Base-by-base conservation (phyloP, 2,888 invertebrate genomes). In the Leptinotarsa rubiginosa region DNA sequence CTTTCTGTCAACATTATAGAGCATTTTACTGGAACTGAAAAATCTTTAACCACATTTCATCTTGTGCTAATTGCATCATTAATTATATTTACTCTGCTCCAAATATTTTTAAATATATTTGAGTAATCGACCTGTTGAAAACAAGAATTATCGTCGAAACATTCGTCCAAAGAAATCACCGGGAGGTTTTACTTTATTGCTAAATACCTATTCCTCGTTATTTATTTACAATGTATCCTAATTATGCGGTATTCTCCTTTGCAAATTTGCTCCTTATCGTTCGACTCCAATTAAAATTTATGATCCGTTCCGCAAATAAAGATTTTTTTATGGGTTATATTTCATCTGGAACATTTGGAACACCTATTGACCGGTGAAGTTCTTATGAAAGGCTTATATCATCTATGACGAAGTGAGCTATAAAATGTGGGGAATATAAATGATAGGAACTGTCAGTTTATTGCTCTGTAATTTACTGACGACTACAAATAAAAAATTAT, bases 271-370 rank as follows among this genome's bases (percentile, higher is more conserved):
- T 69, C n/a, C 18, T 70, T 69, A 72, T 59, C 50, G 49, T 68
- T 72, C 22, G n/a, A 31, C 65, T 52, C 22, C 50, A 54, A 50
- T 75, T 52, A 69, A 75, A 73, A 75, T 74, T 73, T 70, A 77
- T 65, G 65, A 65, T 65, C 65, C 73, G 73, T 69, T 73, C 66
- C 18, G 64, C 65, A 47, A 69, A 73, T 74, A 76, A 74, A 72
- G 41, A 68, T 73, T 47, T 71, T 25, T 77, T 77, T 77, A 75
- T 75, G 62, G 71, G 69, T 70, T 52, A 75, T 75, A 77, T 77
- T 77, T 77, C 69, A 77, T 73, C 69, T 69, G 65, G 54, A 72
- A 77, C 71, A 72, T 70, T 73, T 75, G 62, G 69, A 74, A 69
- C 69, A 74, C 73, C 67, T 68, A 68, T 54, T n/a, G 52, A 15